Evolutionary conservation across 2,797 vertebrate genomes (phyloP).

Genomic region (Gallirallus australis): DNA sequence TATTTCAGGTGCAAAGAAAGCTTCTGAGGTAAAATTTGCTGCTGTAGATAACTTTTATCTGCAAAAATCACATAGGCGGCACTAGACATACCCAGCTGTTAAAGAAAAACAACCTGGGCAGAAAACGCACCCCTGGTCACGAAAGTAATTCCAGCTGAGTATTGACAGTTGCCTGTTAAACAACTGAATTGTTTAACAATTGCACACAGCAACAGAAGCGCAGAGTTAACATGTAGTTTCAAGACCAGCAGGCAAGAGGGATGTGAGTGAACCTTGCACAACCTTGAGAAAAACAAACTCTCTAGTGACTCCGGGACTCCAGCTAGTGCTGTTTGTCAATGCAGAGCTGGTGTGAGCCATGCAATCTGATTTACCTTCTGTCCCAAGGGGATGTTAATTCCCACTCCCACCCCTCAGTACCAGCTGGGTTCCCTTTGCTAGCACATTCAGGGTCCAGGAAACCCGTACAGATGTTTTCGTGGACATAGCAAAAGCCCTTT

Average conservation of each 20-base stretch:
- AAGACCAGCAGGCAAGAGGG: neutral
- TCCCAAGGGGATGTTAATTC: neutral
- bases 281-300: constrained; percentile 36
- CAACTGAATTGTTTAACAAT: neutral
- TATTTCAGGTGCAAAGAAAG: neutral
- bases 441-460: constrained; percentile 21
- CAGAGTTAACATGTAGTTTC: neutral
- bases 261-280: neutral
- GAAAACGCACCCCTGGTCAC: neutral
- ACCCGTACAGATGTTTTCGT: constrained; percentile 45
- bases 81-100: neutral
- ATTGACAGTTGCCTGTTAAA: neutral
- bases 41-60: neutral
- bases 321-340: neutral
- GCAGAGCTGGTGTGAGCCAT: neutral
- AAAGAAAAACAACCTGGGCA: neutral
- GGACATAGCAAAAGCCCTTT: constrained; percentile 30
- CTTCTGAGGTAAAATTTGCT: neutral
- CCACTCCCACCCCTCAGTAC: neutral
- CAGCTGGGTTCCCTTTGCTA: constrained; percentile 36
- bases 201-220: neutral
- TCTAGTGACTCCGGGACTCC: neutral
- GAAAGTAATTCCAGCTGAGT: neutral
- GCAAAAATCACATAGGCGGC: neutral
- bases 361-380: neutral